These are phyloP conservation scores for Drosophila setosimentum DNA, from an alignment of 2,888 invertebrate species.

Conservation along the genomic window DNA sequence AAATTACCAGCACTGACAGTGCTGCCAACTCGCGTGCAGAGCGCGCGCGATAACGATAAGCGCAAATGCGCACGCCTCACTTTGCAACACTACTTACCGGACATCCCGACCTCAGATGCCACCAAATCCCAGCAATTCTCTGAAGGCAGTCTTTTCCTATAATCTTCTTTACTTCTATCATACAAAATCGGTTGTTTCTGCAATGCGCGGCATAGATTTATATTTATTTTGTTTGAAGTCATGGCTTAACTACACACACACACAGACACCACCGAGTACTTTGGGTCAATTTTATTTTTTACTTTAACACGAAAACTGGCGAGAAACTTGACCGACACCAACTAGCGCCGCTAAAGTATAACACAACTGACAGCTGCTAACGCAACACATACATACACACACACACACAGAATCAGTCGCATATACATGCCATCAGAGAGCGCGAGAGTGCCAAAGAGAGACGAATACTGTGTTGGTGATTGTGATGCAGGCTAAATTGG, in stretches of 20 bases:
- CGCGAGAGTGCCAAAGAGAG: constrained; percentile 37
- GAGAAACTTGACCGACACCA: constrained; percentile 56
- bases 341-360: constrained; percentile 54
- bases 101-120: constrained; percentile 51
- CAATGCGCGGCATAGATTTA: constrained; percentile 66
- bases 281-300: constrained; percentile 35
- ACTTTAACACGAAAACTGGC: constrained; percentile 40
- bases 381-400: constrained; percentile 18
- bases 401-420: constrained; percentile 12
- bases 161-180: constrained; percentile 63
- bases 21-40: constrained; percentile 42
- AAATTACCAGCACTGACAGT: constrained; percentile 2
- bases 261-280: constrained; percentile 24
- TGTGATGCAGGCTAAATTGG: constrained; percentile 35
- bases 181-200: constrained; percentile 64
- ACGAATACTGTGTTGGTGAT: constrained; percentile 15
- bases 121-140: constrained; percentile 70
- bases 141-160: constrained; percentile 58
- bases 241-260: constrained; percentile 30
- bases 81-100: constrained; percentile 72
- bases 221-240: constrained; percentile 40
- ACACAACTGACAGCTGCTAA: constrained; percentile 51
- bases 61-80: constrained; percentile 55
- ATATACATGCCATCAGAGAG: constrained; percentile 28
- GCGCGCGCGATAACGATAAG: constrained; percentile 51